Evolutionary conservation across 2,888 invertebrate species (phyloP).

Genomic region (Conomelus anceps): DNA sequence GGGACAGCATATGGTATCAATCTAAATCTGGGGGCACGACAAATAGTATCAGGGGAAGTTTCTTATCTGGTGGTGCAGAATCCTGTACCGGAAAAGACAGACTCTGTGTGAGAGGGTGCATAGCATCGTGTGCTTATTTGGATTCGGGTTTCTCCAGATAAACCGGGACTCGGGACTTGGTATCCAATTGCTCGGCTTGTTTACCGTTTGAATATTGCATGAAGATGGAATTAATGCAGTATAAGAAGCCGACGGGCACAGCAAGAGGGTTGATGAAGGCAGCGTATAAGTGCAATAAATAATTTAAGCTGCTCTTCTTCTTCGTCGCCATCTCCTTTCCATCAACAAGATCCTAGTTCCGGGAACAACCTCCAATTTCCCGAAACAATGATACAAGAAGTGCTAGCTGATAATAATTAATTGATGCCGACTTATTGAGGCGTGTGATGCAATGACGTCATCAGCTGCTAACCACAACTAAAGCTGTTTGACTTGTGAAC

Average conservation of each 20-base stretch:
- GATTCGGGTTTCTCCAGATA: neutral
- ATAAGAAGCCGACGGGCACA: neutral
- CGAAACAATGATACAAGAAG: neutral
- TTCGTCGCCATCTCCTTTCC: neutral
- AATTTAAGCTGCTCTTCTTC: neutral
- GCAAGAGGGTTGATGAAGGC: neutral
- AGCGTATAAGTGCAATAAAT: neutral
- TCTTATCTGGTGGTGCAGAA: too few species aligned
- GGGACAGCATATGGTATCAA: neutral
- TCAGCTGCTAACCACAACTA: neutral
- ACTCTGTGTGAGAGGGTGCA: neutral
- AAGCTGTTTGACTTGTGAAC: neutral
- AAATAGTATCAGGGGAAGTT: neutral
- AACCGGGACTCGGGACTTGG: too few species aligned
- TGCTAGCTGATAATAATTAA: too few species aligned
- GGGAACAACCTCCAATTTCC: neutral
- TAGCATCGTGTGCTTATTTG: neutral
- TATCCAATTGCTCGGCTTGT: neutral
- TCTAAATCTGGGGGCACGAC: neutral
- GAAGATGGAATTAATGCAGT: conserved; percentile 7
- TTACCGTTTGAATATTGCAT: conserved; percentile 7
- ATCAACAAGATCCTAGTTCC: neutral
- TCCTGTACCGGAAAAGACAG: neutral
- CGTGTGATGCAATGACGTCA: neutral
- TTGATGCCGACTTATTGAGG: neutral